Conservation (phyloP, 1,140 invertebrate genomes). For the Drosophila mayri region DNA sequence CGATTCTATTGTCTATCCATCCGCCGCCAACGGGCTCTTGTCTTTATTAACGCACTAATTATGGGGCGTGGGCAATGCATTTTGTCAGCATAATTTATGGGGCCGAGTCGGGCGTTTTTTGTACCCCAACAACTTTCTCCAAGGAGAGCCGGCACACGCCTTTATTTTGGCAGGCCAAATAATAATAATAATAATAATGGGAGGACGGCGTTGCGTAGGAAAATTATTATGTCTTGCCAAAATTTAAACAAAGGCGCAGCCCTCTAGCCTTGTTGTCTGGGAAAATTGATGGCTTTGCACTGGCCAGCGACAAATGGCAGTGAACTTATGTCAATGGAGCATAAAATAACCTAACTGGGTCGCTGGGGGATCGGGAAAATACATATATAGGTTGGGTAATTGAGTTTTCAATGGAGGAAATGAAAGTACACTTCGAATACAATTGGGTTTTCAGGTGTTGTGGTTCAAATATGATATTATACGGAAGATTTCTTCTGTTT, state of each 20-base stretch:
- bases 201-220: constrained; percentile 55
- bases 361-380: background rate
- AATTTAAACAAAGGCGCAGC: constrained; percentile 69
- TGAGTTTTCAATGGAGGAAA: background rate
- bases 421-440: background rate
- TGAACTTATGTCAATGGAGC: constrained; percentile 44
- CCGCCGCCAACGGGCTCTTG: constrained; percentile 32
- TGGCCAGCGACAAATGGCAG: constrained; percentile 37
- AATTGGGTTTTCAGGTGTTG: background rate
- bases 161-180: constrained; percentile 44
- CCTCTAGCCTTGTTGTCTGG: constrained; percentile 28
- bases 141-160: constrained; percentile 29
- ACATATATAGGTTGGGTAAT: background rate
- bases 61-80: constrained; percentile 64
- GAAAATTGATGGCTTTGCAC: constrained; percentile 58
- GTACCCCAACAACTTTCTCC: constrained; percentile 26
- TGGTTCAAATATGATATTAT: too few relatives aligned
- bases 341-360: constrained; percentile 38
- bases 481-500: too few relatives aligned
- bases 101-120: constrained; percentile 28
- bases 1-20: constrained; percentile 59
- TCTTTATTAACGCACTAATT: constrained; percentile 75
- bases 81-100: constrained; percentile 74
- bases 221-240: constrained; percentile 72
- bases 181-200: constrained; percentile 8